These are phyloP conservation scores for Enoplosus armatus DNA, from an alignment of 2,797 vertebrate genomes.

Conservation along the genomic window DNA sequence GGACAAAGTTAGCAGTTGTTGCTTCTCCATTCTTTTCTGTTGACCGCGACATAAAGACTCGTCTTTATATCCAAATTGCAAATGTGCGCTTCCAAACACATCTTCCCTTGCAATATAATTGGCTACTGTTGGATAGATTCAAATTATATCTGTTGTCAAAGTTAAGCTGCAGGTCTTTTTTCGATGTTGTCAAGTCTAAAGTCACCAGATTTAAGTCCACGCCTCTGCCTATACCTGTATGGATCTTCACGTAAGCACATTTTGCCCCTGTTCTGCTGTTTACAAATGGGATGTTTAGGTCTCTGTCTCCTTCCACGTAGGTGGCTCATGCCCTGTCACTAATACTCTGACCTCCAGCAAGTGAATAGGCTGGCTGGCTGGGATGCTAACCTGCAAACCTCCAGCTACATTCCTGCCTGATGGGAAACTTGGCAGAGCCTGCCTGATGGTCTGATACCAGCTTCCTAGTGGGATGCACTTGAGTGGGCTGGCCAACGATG, in stretches of 20 bases:
- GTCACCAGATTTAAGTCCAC: not conserved
- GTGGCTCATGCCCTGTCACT: slow-evolving; percentile 8
- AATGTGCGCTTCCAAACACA: no score
- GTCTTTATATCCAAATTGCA: no score
- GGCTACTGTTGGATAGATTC: no score
- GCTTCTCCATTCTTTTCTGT: no score
- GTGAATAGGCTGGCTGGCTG: slow-evolving; percentile 17
- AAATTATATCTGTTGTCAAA: not conserved
- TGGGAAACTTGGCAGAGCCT: slow-evolving; percentile 52
- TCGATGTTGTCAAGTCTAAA: not conserved
- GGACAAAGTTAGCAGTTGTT: no score
- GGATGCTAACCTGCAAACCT: slow-evolving; percentile 37
- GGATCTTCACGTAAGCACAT: not conserved
- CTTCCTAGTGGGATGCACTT: no score
- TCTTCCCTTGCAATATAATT: no score
- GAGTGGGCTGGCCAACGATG: slow-evolving; percentile 22
- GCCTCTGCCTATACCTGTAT: not conserved
- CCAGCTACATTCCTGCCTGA: slow-evolving; percentile 61
- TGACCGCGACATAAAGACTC: no score
- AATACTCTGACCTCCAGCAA: slow-evolving; percentile 6
- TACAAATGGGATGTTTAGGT: not conserved
- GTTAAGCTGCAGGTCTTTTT: not conserved
- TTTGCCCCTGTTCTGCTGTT: not conserved
- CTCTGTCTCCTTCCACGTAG: not conserved
- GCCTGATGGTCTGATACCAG: slow-evolving; percentile 37